A percentile compares a stretch with the other conserved stretches of the same genome.
These are phyloP conservation scores for Epinephelus moara DNA, from an alignment of 2,113 vertebrate species.

Conservation along the genomic window DNA sequence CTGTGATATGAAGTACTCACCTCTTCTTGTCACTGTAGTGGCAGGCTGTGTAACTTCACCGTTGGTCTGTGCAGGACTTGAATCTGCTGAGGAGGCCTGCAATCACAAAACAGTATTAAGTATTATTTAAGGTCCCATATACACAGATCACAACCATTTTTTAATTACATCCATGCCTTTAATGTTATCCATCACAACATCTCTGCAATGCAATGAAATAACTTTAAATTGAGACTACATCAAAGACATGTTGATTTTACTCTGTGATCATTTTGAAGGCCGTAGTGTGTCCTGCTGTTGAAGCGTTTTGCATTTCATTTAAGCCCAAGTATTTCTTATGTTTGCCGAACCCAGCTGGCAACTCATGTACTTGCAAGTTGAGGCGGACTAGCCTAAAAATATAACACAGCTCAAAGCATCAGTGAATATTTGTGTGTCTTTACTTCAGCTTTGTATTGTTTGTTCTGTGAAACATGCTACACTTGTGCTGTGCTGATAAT, in stretches of 20 bases:
- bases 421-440: neutral
- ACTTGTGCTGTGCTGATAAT: neutral
- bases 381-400: neutral
- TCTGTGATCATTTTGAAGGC: neutral
- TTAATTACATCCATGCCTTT: neutral
- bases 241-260: neutral
- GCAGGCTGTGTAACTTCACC: constrained; percentile 89
- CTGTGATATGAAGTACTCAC: constrained; percentile 69
- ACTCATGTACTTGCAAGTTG: neutral
- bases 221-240: neutral
- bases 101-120: constrained; percentile 6
- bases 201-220: neutral
- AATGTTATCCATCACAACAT: neutral
- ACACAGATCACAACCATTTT: neutral
- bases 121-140: neutral
- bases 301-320: neutral
- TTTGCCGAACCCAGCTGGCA: neutral
- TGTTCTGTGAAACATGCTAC: neutral
- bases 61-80: constrained; percentile 88
- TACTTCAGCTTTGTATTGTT: neutral
- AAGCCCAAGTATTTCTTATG: neutral
- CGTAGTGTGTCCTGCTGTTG: neutral
- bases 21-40: constrained; percentile 86
- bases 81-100: constrained; percentile 73
- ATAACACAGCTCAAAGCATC: neutral